These are phyloP conservation scores for Oligia strigilis DNA, from an alignment of 2,888 invertebrate species.

Conservation along the genomic window DNA sequence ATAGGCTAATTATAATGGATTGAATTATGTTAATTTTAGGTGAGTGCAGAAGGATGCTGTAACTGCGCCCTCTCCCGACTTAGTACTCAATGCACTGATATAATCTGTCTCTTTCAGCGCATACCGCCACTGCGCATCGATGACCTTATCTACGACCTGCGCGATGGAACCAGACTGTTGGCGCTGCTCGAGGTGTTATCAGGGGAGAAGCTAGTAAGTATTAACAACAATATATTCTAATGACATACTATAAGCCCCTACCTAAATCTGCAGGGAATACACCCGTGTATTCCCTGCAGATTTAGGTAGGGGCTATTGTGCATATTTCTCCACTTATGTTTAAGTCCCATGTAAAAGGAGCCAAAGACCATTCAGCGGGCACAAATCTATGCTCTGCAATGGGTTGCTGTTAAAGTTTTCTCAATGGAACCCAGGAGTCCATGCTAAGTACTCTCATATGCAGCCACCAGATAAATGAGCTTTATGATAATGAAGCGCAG, in stretches of 20 bases:
- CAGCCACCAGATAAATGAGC: neutral
- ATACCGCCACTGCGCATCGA: slow-evolving; percentile 97
- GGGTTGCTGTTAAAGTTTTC: neutral
- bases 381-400: neutral
- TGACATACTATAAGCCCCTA: neutral
- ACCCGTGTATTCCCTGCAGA: neutral
- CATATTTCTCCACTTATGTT: neutral
- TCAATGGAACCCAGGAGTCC: neutral
- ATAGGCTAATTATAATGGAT: too few species aligned
- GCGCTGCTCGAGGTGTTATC: slow-evolving; percentile 98
- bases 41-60: neutral
- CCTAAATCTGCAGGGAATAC: too few species aligned
- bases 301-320: neutral
- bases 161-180: slow-evolving; percentile 98
- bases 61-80: neutral
- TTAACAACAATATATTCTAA: neutral
- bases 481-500: neutral
- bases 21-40: neutral
- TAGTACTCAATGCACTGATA: neutral
- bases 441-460: neutral
- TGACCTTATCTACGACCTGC: slow-evolving; percentile 98
- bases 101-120: slow-evolving; percentile 91
- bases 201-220: slow-evolving; percentile 97
- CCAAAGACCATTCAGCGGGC: neutral
- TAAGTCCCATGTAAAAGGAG: neutral